phyloP scores from a whole-genome alignment of 2,797 vertebrate species.

The Atherinosoma microstoma region DNA sequence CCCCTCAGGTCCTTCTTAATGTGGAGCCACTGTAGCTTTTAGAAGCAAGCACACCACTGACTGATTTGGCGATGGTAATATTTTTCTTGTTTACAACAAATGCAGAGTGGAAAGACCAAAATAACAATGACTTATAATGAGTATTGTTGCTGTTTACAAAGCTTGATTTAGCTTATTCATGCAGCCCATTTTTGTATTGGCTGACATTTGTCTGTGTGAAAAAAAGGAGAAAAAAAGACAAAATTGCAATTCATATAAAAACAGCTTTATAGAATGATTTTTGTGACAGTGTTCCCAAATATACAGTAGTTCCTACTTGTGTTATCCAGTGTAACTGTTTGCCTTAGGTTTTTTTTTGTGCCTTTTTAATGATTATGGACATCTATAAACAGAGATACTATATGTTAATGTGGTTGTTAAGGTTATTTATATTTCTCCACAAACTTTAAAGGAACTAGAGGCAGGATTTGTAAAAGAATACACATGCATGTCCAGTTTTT shows the following conservation, averaged over 20 bases:
- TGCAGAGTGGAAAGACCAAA: neutral
- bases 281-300: neutral
- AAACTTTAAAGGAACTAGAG: neutral
- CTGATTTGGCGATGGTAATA: constrained; percentile 10
- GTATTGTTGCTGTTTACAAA: neutral
- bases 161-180: neutral
- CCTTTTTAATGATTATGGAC: neutral
- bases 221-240: no score
- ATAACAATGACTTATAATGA: neutral
- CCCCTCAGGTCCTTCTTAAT: constrained; percentile 81
- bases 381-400: neutral
- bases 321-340: neutral
- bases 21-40: constrained; percentile 67
- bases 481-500: no score
- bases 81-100: constrained; percentile 6
- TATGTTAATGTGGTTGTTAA: neutral
- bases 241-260: neutral
- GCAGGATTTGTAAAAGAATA: no score
- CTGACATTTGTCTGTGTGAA: no score
- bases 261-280: neutral
- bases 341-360: neutral
- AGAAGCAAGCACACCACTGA: constrained; percentile 41
- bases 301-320: neutral
- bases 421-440: neutral
- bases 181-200: neutral